Percentiles rank a stretch among this genome's conserved stretches.
Conservation (phyloP, 2,797 vertebrate species). For the Leptatherina wallacei region DNA sequence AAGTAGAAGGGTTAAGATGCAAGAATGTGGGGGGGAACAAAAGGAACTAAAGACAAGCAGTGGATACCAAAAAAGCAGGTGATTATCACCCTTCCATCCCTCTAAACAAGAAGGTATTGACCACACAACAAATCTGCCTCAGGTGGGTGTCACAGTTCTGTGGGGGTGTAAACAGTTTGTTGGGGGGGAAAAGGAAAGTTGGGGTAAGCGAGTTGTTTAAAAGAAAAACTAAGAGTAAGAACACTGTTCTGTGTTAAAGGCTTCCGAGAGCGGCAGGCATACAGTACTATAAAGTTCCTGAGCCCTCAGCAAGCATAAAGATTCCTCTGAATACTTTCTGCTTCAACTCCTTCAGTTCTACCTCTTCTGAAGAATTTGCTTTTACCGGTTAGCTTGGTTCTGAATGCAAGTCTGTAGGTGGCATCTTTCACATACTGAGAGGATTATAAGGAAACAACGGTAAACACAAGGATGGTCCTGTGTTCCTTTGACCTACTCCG, state of each 20-base stretch:
- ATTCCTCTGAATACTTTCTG: conserved; percentile 64
- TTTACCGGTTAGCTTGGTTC: conserved; percentile 45
- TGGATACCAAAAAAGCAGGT: conserved; percentile 30
- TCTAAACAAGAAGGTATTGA: conserved; percentile 61
- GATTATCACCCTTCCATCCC: conserved; percentile 50
- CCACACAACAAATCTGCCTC: conserved; percentile 68
- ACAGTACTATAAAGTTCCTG: conserved; percentile 80
- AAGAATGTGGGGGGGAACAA: background rate
- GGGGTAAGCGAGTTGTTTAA: conserved; percentile 61
- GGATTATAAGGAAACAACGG: conserved; percentile 49
- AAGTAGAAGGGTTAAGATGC: background rate
- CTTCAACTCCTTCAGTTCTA: conserved; percentile 57
- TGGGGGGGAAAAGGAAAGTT: conserved; percentile 59
- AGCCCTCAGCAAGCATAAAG: conserved; percentile 79
- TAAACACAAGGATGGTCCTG: conserved; percentile 40
- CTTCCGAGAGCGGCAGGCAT: conserved; percentile 77
- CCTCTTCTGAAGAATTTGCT: conserved; percentile 46
- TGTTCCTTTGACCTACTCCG: conserved; percentile 51
- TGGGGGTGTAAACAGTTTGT: conserved; percentile 80
- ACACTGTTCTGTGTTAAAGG: conserved; percentile 75
- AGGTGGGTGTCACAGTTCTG: conserved; percentile 76
- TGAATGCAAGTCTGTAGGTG: conserved; percentile 53
- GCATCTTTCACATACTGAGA: conserved; percentile 69
- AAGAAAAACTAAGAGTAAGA: conserved; percentile 57
- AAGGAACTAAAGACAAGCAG: conserved; percentile 17